Percentiles rank a stretch among this genome's conserved stretches.
Evolutionary conservation across 2,888 invertebrate genomes (phyloP).

Genomic region (Gonocerus acuteangulatus): DNA sequence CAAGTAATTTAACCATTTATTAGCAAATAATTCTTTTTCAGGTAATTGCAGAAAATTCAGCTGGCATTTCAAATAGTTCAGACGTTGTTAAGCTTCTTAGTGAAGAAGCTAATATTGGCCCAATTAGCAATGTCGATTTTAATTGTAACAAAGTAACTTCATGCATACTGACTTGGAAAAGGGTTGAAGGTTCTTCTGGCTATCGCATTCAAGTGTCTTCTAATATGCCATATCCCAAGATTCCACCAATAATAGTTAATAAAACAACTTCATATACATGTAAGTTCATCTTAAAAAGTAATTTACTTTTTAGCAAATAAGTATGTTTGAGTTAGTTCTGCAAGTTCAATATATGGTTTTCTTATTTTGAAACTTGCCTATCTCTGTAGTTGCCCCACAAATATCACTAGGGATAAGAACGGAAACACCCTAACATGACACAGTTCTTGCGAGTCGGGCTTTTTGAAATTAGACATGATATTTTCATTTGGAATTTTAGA

Average conservation of each 20-base stretch:
- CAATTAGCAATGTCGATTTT: constrained; percentile 17
- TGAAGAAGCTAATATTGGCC: constrained; percentile 12
- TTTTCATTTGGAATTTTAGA: no score
- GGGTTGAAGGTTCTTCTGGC: constrained; percentile 20
- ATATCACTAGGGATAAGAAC: no score
- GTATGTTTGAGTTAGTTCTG: not conserved
- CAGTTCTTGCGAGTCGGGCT: no score
- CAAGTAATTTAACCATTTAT: no score
- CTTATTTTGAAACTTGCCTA: constrained; percentile 3
- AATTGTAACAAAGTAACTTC: not conserved
- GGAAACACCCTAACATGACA: no score
- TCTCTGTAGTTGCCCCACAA: no score
- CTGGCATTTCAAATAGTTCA: constrained; percentile 26
- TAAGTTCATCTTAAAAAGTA: constrained; percentile 18
- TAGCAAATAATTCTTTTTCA: no score
- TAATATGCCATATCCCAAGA: constrained; percentile 14
- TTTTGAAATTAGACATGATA: no score
- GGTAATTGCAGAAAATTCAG: constrained; percentile 30
- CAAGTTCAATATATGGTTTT: no score
- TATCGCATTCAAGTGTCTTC: constrained; percentile 24
- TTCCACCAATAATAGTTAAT: constrained; percentile 15
- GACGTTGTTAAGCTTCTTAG: constrained; percentile 21
- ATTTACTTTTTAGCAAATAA: no score
- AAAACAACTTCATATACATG: constrained; percentile 25
- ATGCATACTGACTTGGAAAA: constrained; percentile 22